These are phyloP conservation scores for Alexandromys fortis DNA, from an alignment of 2,113 vertebrate genomes.

Conservation along the genomic window DNA sequence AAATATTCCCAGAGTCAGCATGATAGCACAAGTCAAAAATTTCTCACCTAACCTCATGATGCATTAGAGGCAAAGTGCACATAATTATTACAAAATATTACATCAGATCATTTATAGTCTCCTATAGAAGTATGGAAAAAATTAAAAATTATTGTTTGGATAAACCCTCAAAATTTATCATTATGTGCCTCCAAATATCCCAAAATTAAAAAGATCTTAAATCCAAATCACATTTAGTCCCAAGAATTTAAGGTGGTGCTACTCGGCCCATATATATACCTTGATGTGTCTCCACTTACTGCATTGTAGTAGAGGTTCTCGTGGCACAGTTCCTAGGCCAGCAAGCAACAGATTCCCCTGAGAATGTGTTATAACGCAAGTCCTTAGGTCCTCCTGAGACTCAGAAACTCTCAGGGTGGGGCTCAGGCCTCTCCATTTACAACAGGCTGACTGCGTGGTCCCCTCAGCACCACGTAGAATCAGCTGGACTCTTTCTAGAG, in stretches of 20 bases:
- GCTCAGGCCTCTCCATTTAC: background rate
- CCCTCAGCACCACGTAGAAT: background rate
- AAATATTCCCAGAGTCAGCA: background rate
- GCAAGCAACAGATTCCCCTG: background rate
- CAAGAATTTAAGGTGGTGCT: background rate
- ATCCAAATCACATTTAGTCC: background rate
- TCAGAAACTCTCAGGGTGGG: background rate
- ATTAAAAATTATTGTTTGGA: background rate
- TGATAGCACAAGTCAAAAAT: background rate
- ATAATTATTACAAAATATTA: background rate
- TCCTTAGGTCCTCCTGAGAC: background rate
- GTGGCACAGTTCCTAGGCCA: background rate
- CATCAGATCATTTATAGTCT: background rate
- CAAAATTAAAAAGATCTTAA: background rate
- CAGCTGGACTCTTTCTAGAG: background rate
- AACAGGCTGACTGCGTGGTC: too few relatives aligned
- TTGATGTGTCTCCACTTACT: background rate
- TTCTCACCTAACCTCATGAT: background rate
- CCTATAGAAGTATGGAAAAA: background rate
- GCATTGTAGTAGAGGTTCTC: rapidly evolving
- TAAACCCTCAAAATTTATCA: background rate
- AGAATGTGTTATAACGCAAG: background rate
- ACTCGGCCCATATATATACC: too few relatives aligned
- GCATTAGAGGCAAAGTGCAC: background rate
- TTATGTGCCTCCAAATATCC: background rate